Evolutionary conservation across 2,113 vertebrate genomes (phyloP).

Genomic region (Peromyscus leucopus): DNA sequence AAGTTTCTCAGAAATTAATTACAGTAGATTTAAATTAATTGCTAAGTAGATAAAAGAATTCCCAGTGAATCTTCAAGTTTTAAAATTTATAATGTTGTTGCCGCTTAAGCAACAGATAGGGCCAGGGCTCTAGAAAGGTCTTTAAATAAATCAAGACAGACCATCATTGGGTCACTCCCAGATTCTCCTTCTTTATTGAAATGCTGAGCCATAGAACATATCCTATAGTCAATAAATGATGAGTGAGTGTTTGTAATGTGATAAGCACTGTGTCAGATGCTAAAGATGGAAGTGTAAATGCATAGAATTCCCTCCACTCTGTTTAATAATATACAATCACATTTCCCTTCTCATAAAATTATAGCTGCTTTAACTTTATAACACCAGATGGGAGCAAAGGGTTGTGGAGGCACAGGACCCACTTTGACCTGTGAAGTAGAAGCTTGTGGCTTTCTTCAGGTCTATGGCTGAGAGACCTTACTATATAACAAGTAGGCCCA

Average conservation of each 20-base stretch:
- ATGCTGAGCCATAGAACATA: background rate
- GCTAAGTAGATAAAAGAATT: constrained; percentile 73
- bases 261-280: background rate
- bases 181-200: background rate
- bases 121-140: background rate
- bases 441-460: background rate
- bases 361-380: background rate
- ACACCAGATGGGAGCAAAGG: background rate
- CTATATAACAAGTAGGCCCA: background rate
- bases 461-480: background rate
- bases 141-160: background rate
- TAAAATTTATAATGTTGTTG: constrained; percentile 10
- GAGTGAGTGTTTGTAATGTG: background rate
- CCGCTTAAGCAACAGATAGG: background rate
- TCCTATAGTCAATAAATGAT: background rate
- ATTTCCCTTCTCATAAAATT: constrained; percentile 5
- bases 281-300: background rate
- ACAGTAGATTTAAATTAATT: constrained; percentile 76
- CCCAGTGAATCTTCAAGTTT: constrained; percentile 43
- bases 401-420: too few relatives aligned
- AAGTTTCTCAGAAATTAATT: constrained; percentile 80
- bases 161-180: background rate
- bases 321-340: background rate
- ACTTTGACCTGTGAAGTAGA: background rate
- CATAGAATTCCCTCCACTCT: background rate